Conservation (phyloP, 2,888 invertebrate species). For the Campoplex capitator region DNA sequence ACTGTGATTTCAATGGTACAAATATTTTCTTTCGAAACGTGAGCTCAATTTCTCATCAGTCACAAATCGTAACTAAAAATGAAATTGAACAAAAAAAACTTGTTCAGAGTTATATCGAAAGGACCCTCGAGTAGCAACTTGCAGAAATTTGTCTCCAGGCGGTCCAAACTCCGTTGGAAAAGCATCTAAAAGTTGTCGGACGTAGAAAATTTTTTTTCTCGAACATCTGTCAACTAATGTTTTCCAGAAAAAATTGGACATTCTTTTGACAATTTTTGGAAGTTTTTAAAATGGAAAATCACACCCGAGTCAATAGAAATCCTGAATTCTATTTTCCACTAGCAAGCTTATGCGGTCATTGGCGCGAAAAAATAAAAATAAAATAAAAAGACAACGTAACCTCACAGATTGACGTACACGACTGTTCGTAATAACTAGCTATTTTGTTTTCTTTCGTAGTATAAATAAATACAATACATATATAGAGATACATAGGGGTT, state of each 20-base stretch:
- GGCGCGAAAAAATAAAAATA: not conserved
- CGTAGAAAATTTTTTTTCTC: not conserved
- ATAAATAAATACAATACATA: constrained; percentile 81
- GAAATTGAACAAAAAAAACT: not conserved
- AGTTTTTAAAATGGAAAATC: not conserved
- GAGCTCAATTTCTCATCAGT: not conserved
- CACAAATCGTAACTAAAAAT: not conserved
- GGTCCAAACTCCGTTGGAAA: not conserved
- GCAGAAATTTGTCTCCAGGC: not conserved
- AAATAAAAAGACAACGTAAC: constrained; percentile 60
- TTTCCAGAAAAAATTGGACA: too few species aligned
- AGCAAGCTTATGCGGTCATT: not conserved
- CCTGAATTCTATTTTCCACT: not conserved
- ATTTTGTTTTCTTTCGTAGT: constrained; percentile 71
- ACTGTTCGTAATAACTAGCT: constrained; percentile 70
- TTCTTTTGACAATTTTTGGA: not conserved
- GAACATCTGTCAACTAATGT: not conserved
- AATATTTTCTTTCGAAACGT: not conserved
- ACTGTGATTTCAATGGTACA: not conserved
- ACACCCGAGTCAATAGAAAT: not conserved
- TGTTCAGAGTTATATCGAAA: not conserved
- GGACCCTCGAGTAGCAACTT: not conserved
- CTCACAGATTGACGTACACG: constrained; percentile 79
- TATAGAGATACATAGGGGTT: constrained; percentile 70
- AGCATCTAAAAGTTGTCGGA: not conserved